These are phyloP conservation scores for Drosophila testacea DNA, from an alignment of 2,888 invertebrate genomes.

Conservation along the genomic window DNA sequence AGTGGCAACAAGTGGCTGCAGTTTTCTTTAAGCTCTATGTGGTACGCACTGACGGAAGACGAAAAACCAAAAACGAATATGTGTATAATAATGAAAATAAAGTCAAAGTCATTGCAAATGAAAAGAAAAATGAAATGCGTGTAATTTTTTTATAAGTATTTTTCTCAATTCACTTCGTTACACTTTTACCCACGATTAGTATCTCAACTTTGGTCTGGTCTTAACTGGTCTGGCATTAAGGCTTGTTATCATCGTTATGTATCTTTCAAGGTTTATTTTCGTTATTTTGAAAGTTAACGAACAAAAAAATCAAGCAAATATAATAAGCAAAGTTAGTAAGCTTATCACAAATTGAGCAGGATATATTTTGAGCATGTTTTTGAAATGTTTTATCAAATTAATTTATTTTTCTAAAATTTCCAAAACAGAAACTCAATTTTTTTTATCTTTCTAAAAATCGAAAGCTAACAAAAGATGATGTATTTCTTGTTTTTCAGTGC, in stretches of 20 bases:
- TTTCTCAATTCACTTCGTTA: conserved; percentile 52
- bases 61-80: conserved; percentile 22
- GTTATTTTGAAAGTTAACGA: conserved; percentile 28
- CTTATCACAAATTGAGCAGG: too few species aligned
- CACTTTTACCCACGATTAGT: conserved; percentile 61
- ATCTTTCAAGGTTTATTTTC: conserved; percentile 27
- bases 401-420: too few species aligned
- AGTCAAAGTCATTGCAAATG: conserved; percentile 60
- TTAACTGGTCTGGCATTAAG: conserved; percentile 20
- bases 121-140: conserved; percentile 60
- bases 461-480: too few species aligned
- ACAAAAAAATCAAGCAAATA: background rate
- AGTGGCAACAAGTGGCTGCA: conserved; percentile 36
- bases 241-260: conserved; percentile 45
- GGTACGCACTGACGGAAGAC: conserved; percentile 64
- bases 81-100: conserved; percentile 27
- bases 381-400: too few species aligned
- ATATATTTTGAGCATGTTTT: too few species aligned
- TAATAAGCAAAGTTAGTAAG: background rate
- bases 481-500: too few species aligned
- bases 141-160: conserved; percentile 42
- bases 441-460: too few species aligned
- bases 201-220: conserved; percentile 22
- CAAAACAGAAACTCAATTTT: too few species aligned
- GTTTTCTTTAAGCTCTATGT: conserved; percentile 8